A percentile compares a stretch with the other conserved stretches of the same genome.
Evolutionary conservation across 1,140 invertebrate genomes (phyloP).

Genomic region (Neuroterus valhalla): DNA sequence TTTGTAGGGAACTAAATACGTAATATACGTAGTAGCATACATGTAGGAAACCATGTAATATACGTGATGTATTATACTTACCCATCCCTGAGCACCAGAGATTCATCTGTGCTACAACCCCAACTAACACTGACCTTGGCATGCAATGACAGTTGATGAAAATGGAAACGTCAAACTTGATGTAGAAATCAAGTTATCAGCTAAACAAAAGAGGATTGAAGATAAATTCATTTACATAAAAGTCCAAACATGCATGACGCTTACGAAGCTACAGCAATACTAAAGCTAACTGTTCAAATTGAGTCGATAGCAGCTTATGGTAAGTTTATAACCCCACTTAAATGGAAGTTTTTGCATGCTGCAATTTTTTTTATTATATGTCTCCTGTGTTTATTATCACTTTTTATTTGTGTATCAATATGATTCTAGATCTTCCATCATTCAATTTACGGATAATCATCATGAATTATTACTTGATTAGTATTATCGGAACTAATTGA

Average conservation of each 20-base stretch:
- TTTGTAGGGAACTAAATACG: no score
- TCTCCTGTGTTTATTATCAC: not conserved
- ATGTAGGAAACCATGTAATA: no score
- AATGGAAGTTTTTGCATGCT: no score
- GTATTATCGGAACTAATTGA: no score
- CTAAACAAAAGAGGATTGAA: not conserved
- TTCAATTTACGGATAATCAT: no score
- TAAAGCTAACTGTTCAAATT: constrained; percentile 91
- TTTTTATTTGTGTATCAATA: not conserved
- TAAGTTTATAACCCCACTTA: constrained; percentile 73
- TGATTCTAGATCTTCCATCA: no score
- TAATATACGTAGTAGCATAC: no score
- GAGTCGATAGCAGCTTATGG: constrained; percentile 94
- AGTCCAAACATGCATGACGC: constrained; percentile 87
- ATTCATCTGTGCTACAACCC: no score
- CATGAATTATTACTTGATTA: no score
- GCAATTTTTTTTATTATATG: not conserved
- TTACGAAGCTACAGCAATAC: constrained; percentile 85
- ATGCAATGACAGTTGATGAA: not conserved
- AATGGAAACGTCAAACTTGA: constrained; percentile 12
- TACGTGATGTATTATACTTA: no score
- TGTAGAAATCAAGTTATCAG: not conserved
- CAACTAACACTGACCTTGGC: no score
- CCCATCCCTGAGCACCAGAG: no score
- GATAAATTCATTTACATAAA: not conserved